Evolutionary conservation across 64 coral and sea anemone genomes (phyloP).

Genomic region (Stichodactyla mertensii): DNA sequence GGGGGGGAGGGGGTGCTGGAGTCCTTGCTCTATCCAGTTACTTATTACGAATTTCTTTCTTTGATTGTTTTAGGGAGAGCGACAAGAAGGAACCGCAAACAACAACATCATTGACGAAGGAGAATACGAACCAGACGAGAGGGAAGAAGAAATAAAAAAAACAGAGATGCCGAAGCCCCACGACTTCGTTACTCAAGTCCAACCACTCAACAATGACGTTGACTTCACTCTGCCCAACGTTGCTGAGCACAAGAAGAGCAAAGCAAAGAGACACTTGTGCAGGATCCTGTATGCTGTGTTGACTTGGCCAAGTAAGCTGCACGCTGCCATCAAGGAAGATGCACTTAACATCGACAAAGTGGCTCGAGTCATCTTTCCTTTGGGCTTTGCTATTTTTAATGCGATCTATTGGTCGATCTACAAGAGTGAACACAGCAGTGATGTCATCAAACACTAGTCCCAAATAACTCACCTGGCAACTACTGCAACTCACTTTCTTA

Average conservation of each 20-base stretch:
- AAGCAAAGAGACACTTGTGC: neutral
- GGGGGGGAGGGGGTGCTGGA: no score
- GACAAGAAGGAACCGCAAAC: neutral
- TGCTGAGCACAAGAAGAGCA: neutral
- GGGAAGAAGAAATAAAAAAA: neutral
- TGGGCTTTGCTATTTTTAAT: slow-evolving; percentile 10
- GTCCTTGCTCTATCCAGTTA: no score
- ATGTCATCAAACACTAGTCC: neutral
- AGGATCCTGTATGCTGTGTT: neutral
- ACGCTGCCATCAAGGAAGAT: neutral
- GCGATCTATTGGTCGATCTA: neutral
- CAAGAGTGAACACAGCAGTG: neutral
- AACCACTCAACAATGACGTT: neutral
- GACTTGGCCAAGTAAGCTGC: neutral
- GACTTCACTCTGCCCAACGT: neutral
- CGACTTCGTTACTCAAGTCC: neutral
- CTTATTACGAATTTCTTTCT: neutral
- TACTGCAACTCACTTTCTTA: neutral
- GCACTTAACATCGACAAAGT: slow-evolving; percentile 13
- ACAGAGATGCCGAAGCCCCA: neutral
- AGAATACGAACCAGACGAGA: slow-evolving; percentile 6
- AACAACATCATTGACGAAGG: slow-evolving; percentile 5
- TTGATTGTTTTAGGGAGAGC: neutral
- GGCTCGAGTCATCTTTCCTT: slow-evolving; percentile 5
- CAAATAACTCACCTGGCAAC: neutral